These are phyloP conservation scores for Podabrus alpinus DNA, from an alignment of 2,888 invertebrate genomes.

Conservation along the genomic window DNA sequence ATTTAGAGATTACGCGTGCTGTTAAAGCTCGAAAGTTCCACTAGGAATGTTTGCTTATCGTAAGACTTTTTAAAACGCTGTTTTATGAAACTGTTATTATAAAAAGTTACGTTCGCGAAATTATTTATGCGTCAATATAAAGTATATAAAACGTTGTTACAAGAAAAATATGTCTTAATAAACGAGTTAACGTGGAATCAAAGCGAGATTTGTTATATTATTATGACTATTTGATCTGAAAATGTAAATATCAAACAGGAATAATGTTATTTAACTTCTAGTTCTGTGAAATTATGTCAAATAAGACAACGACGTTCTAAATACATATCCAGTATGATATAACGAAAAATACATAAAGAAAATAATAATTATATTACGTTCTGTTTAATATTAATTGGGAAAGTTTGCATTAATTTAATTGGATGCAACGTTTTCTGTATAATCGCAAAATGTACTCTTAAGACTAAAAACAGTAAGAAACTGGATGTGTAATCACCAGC, in stretches of 20 bases:
- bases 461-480: neutral
- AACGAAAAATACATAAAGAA: neutral
- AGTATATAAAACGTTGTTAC: neutral
- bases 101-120: neutral
- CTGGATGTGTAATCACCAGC: neutral
- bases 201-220: neutral
- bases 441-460: neutral
- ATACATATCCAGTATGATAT: neutral
- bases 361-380: neutral
- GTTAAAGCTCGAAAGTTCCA: neutral
- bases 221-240: neutral
- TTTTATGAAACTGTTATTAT: neutral
- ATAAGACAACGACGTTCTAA: neutral
- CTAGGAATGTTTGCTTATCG: neutral
- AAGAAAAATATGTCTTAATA: neutral
- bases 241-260: neutral
- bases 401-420: neutral
- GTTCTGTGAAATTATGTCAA: neutral
- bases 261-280: neutral
- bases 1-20: neutral
- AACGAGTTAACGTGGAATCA: neutral
- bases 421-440: neutral
- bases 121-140: neutral
- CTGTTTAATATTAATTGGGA: neutral
- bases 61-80: neutral